These are phyloP conservation scores for Pomatorhinus ruficollis DNA, from an alignment of 2,113 vertebrate genomes.

Conservation along the genomic window DNA sequence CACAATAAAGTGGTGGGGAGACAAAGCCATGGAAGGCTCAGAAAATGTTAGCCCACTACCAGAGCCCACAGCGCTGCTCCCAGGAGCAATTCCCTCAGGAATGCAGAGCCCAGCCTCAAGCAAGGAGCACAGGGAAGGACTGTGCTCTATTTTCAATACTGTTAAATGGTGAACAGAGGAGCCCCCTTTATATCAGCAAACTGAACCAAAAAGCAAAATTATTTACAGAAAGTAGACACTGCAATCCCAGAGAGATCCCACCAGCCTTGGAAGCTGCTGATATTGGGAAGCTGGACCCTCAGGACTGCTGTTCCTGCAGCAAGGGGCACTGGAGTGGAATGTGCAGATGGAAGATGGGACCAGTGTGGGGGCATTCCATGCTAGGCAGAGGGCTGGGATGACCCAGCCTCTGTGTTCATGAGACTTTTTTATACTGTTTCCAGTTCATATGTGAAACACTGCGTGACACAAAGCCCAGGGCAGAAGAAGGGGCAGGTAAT, in stretches of 20 bases:
- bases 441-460: neutral
- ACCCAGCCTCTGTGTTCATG: fast-evolving
- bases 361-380: neutral
- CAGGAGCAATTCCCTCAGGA: neutral
- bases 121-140: neutral
- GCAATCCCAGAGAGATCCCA: neutral
- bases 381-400: neutral
- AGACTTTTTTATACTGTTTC: neutral
- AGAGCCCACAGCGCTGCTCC: neutral
- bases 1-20: neutral
- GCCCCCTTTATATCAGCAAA: fast-evolving
- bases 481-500: neutral
- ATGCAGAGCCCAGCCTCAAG: fast-evolving
- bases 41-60: neutral
- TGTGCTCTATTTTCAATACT: neutral
- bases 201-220: neutral
- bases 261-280: neutral
- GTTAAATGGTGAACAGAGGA: neutral
- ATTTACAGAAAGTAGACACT: neutral
- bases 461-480: fast-evolving
- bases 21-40: neutral
- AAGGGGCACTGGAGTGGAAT: neutral
- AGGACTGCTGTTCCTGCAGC: neutral
- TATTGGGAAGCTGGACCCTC: neutral
- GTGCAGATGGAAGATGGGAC: neutral